These are phyloP conservation scores for Arenaria interpres DNA, from an alignment of 2,113 vertebrate genomes.

Conservation along the genomic window DNA sequence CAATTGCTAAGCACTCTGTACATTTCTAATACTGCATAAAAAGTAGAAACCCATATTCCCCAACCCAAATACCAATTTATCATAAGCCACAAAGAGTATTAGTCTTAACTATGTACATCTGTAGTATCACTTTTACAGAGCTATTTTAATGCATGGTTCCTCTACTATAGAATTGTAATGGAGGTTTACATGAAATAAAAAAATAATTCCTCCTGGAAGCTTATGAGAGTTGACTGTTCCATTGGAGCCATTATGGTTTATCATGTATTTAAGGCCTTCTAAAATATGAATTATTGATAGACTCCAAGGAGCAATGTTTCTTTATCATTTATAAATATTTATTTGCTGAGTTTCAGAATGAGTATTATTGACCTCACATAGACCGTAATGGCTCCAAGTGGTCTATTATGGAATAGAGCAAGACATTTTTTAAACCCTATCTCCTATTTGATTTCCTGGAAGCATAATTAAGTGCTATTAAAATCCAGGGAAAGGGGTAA, in stretches of 20 bases:
- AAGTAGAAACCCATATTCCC: not conserved
- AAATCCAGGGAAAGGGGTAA: not conserved
- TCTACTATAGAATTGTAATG: not conserved
- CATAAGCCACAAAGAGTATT: not conserved
- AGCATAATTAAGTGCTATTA: constrained; percentile 8
- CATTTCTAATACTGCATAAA: not conserved
- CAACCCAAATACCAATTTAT: not conserved
- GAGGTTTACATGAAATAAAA: not conserved
- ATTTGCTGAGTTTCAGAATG: constrained; percentile 40
- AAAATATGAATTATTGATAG: constrained; percentile 66
- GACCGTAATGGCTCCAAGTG: not conserved
- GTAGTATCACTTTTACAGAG: not conserved
- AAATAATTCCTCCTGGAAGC: not conserved
- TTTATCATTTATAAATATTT: constrained; percentile 65
- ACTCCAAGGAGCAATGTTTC: constrained; percentile 52
- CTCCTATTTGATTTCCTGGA: not conserved
- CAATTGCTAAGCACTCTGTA: not conserved
- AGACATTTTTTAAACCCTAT: not conserved
- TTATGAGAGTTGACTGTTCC: constrained; percentile 55
- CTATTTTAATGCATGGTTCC: not conserved
- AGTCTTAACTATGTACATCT: not conserved
- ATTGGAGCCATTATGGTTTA: constrained; percentile 55
- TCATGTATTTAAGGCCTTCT: constrained; percentile 64
- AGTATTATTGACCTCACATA: constrained; percentile 20
- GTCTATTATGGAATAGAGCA: not conserved